Evolutionary conservation across 1,140 invertebrate species (phyloP), one percentile per base, ranked within the genome.

Genomic region (Lucilia cuprina): DNA sequence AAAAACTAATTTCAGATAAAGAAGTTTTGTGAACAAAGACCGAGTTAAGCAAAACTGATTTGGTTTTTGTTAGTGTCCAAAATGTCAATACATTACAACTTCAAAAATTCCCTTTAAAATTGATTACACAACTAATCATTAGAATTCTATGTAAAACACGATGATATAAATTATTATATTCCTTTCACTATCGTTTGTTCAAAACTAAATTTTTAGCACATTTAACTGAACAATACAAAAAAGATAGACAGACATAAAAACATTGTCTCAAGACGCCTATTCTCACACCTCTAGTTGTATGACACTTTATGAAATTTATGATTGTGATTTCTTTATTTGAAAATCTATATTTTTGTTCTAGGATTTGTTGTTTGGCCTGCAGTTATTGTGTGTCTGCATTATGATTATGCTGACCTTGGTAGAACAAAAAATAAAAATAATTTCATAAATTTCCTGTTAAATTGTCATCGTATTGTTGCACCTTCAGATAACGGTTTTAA

Each of bases 301-400:
- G 75, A 78, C 75, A 78, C 14, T 78, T 78, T 78, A 78, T 78
- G 75, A 78, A 78, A 78, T 78, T 78, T 78, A 78, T 78, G 75
- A 78, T 78, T 78, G 17, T 78, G 34, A 78, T 41, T 41, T 78
- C 75, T 78, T 78, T n/a, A 47, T 47, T 78, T 41, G 3, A 41
- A 41, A 41, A 41, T 41, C 5, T 41, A 10, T 41, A 8, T 30
- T n/a, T 14, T 60, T 60, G 10, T 60, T 60, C 50, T 60, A 60
- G 5, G 13, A 17, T 60, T 60, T 60, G 0, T 60, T 60, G 1
- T 60, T n/a, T 14, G 55, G 1, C n/a, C 14, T 60, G 14, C n/a
- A n/a, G 4, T 60, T 60, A n/a, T 60, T 60, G 55, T 60, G 55
- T n/a, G 55, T 3, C 25, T 30, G 50, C 13, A 17, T 60, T n/a